Evolutionary conservation across 2,113 vertebrate species (phyloP), one percentile per base, ranked within the genome.

Genomic region (Sylvia atricapilla): DNA sequence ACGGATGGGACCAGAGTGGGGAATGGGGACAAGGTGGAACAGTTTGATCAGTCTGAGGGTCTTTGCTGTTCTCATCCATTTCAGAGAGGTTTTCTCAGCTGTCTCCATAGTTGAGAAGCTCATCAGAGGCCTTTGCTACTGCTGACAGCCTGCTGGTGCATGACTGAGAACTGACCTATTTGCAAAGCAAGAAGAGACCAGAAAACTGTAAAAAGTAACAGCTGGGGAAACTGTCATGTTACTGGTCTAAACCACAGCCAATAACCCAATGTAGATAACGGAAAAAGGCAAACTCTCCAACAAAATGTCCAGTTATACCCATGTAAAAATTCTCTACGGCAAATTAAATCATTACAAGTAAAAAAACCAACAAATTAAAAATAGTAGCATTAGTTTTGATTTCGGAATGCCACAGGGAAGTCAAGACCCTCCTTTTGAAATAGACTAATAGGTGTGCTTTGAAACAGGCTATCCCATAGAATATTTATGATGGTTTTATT

Each of bases 81-180:
- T 95, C 70, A 39, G 59, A 73, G 62, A 72, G 9, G 7, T 22
- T 93, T 84, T 78, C 73, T 84, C 74, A 82, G 59, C 53, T 72
- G 41, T 24, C 35, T 67, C 39, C 24, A 8, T 5, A 55, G 55
- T 0, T 56, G 31, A 90, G 75, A 80, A 89, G 24, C 13, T 67
- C 59, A 83, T n/a, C 15, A 47, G 9, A 47, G 27, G 24, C 46
- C 25, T 58, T 87, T 90, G 55, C 63, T 77, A 8, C 47, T 84
- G 33, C 50, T 88, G 85, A 74, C 82, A 95, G 60, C 64, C 64
- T 3, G 2, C 37, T 78, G 44, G 52, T 88, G 47, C 68, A 58
- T 81, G 76, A 94, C 90, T 80, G 93, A 89, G 47, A 88, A 56
- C 55, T 72, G 64, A 93, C 39, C 50, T 90, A n/a, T 88, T 86